Evolutionary conservation across 2,888 invertebrate genomes (phyloP).

Genomic region (Andrena trimmerana): DNA sequence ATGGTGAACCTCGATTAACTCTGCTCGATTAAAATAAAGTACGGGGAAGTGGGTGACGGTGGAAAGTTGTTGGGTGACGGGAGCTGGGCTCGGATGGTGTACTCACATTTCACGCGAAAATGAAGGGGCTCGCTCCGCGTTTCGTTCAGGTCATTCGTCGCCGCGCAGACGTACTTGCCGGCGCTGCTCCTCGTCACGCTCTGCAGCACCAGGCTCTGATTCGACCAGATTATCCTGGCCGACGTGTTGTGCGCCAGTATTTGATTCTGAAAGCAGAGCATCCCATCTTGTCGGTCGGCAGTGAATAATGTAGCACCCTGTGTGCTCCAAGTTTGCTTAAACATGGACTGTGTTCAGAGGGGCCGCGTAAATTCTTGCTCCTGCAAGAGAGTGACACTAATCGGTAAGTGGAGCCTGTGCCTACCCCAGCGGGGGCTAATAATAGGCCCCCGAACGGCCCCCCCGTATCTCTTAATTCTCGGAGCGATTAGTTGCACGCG

Average conservation of each 20-base stretch:
- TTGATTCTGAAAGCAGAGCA: constrained; percentile 65
- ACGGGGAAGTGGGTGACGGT: constrained; percentile 4
- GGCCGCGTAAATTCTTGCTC: too few species aligned
- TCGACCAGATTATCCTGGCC: constrained; percentile 95
- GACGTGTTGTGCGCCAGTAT: constrained; percentile 94
- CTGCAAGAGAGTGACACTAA: too few species aligned
- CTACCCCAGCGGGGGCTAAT: too few species aligned
- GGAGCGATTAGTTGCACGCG: constrained; percentile 24
- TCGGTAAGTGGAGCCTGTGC: too few species aligned
- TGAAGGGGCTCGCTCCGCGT: constrained; percentile 94
- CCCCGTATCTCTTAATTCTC: not conserved
- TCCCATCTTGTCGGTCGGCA: not conserved
- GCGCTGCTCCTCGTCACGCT: constrained; percentile 94
- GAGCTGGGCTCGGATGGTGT: constrained; percentile 32
- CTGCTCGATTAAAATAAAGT: constrained; percentile 50
- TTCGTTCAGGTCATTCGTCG: constrained; percentile 95
- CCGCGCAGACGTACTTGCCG: constrained; percentile 95
- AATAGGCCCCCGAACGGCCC: not conserved
- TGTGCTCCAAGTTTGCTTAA: too few species aligned
- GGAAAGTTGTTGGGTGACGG: constrained; percentile 5
- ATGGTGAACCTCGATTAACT: constrained; percentile 47
- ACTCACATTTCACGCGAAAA: constrained; percentile 95
- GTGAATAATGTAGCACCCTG: not conserved
- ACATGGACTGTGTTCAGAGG: too few species aligned
- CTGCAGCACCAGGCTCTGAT: constrained; percentile 96